Base-by-base conservation (phyloP, 1,140 invertebrate species). In the Pseudomyrmex sp. region DNA sequence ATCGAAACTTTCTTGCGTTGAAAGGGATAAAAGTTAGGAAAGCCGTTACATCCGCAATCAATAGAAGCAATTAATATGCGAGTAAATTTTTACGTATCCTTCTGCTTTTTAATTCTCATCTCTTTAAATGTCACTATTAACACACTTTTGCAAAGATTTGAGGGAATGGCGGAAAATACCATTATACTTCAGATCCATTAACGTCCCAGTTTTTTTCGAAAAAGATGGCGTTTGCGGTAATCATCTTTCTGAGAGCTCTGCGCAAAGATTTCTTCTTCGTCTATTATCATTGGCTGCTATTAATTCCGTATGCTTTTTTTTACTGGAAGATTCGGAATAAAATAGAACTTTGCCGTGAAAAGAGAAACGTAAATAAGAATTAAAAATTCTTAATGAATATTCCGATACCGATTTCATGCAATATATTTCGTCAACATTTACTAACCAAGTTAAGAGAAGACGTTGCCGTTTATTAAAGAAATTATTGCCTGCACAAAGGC, bases 221-320 rank as follows among this genome's bases (percentile, higher is more conserved):
- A 63, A 82, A 75, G 13, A 35, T 82, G 48, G 13, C 23, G 59
- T 35, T 35, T 35, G 35, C 44, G 12, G 48, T 56, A 44, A 82
- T 73, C 74, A 68, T 48, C 12, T 77, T 69, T 56, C 75, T 63
- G 4, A 12, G 44, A 56, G 48, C 26, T 77, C 56, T 69, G 75
- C 44, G 54, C 46, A 59, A 70, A 59, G 66, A 80, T 80, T 77
- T 77, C 63, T 77, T 80, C 46, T 48, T 15, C 66, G 8, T 80
- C 44, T 70, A 59, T 80, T 80, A 70, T 70, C 66, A 12, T 59
- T 44, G 20, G 35, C 52, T 15, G 44, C 52, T 44, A 61, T 70
- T 80, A 70, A 80, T 80, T 46, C n/a, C 12, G 80, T 35, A 77
- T 77, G 20, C 15, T 63, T 70, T 35, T 7, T 69, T 52, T 46